Base-by-base conservation (phyloP, 2,113 vertebrate genomes). In the Notechis scutatus region DNA sequence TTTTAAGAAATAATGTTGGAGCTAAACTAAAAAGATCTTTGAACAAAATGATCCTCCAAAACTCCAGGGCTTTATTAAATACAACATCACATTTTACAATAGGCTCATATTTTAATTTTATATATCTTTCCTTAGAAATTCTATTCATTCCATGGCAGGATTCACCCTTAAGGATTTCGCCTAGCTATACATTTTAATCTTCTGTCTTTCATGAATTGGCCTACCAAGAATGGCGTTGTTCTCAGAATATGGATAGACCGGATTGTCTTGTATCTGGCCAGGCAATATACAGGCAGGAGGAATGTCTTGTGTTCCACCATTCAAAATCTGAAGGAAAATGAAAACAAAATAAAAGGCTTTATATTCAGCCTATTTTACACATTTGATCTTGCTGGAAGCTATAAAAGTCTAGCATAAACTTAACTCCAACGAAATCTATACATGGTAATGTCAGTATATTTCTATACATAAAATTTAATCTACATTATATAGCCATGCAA, bases 191-290 rank as follows among this genome's bases (percentile, higher is more conserved):
- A 59, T 29, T 26, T 85, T 81, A 42, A 81, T 81, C 54, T 45
- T 47, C 42, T 92, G 12, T 5, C 45, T 92, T n/a, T 42, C 39
- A 20, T 12, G 34, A 12, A 8, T 52, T 85, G 47, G 97, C 98
- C 98, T 97, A 99, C 99, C 99, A 95, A 99, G 98, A 96, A 99
- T 98, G 87, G 99, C 99, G 96, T 98, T 99, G 96, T 98, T 99
- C 95, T 98, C 98, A 1, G 99, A 99, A 97, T 99, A 99, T 0
- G 99, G 99, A 95, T 99, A 99, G 54, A 99, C 98, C 12, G 99
- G 98, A n/a, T 98, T 99, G 91, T 99, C 99, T 1, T 99, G 98
- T 90, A 97, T 96, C 93, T 98, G 98, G 69, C 99, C 98, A n/a
- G 98, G 97, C 6, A 98, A 96, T 88, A 99, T 96, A 92, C 98